phyloP scores from a whole-genome alignment of 1,140 invertebrate genomes.

The Stenopsyche tienmushanensis region DNA sequence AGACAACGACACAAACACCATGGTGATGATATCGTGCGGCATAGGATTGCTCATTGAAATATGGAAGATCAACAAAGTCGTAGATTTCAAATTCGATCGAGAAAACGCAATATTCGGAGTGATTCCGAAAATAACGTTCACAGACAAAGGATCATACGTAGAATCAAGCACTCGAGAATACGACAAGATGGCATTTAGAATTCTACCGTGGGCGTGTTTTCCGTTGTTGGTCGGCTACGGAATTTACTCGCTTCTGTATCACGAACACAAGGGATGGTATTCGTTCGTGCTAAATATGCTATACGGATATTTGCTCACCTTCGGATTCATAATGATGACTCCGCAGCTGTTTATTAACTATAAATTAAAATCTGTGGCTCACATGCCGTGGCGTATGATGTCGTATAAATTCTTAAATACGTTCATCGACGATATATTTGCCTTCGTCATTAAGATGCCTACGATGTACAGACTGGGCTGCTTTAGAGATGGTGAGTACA shows the following conservation, averaged over 20 bases:
- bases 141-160: conserved; percentile 96
- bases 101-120: conserved; percentile 74
- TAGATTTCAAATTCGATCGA: conserved; percentile 80
- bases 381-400: conserved; percentile 99
- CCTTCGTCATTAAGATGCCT: conserved; percentile 99
- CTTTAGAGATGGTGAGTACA: conserved; percentile 84
- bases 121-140: conserved; percentile 78
- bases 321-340: conserved; percentile 99
- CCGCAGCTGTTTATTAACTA: conserved; percentile 99
- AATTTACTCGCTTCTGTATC: conserved; percentile 94
- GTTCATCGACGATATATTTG: conserved; percentile 99
- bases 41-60: conserved; percentile 96
- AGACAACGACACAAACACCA: conserved; percentile 97
- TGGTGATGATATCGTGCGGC: conserved; percentile 89
- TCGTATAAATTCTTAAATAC: conserved; percentile 99
- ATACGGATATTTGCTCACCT: conserved; percentile 97
- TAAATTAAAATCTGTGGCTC: conserved; percentile 97
- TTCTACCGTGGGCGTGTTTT: conserved; percentile 94
- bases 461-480: conserved; percentile 94
- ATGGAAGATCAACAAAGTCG: conserved; percentile 99
- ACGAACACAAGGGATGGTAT: conserved; percentile 99
- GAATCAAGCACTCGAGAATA: conserved; percentile 94
- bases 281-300: conserved; percentile 92
- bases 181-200: conserved; percentile 94
- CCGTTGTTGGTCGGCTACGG: conserved; percentile 91